Evolutionary conservation across 2,113 vertebrate genomes (phyloP).

Genomic region (Malurus melanocephalus): DNA sequence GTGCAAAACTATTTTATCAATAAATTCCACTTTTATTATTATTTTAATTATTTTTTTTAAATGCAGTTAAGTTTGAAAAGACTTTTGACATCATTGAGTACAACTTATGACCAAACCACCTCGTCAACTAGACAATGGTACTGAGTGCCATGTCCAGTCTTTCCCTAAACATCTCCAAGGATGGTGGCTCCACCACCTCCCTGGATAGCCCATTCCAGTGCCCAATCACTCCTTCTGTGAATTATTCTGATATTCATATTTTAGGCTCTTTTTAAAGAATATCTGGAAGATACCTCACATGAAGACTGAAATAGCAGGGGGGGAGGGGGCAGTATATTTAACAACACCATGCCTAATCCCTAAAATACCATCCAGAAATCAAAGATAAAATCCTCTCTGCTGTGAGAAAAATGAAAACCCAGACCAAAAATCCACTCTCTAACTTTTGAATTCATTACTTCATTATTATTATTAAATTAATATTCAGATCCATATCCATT

Average conservation of each 20-base stretch:
- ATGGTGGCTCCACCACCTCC: neutral
- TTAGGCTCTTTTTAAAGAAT: neutral
- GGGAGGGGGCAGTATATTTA: neutral
- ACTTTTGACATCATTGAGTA: neutral
- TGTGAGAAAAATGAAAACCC: neutral
- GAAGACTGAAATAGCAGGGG: neutral
- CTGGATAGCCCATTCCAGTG: neutral
- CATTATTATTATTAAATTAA: slow-evolving; percentile 1
- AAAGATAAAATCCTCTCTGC: neutral
- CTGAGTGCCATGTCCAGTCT: neutral
- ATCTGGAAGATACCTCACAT: neutral
- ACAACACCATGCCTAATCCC: neutral
- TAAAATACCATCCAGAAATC: neutral
- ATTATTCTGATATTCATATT: neutral
- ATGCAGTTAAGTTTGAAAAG: neutral
- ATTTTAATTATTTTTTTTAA: neutral
- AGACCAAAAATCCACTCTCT: neutral
- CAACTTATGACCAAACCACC: neutral
- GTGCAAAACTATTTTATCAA: neutral
- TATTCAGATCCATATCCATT: neutral
- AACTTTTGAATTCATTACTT: neutral
- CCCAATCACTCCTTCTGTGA: neutral
- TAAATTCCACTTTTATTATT: neutral
- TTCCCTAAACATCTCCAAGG: neutral
- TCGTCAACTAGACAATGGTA: neutral